Evolutionary conservation across 2,797 vertebrate species (phyloP).

Genomic region (Malurus leucopterus): DNA sequence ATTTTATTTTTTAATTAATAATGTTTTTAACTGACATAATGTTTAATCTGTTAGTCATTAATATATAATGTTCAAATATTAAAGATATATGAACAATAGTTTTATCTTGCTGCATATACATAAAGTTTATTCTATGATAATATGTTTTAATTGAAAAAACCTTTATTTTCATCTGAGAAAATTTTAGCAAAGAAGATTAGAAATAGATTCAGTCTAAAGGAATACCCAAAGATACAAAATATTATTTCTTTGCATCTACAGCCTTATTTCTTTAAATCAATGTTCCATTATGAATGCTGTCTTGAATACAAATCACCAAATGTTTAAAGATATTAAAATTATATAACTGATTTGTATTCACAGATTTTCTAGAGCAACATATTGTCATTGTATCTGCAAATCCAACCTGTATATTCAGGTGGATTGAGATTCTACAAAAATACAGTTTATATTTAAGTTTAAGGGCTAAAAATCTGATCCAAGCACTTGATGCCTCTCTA

Average conservation of each 20-base stretch:
- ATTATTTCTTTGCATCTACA: background rate
- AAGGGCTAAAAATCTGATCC: background rate
- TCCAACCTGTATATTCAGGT: background rate
- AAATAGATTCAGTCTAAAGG: background rate
- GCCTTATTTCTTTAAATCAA: background rate
- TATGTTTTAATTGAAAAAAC: background rate
- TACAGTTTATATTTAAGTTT: background rate
- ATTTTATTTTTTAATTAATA: slow-evolving; percentile 18
- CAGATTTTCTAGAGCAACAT: background rate
- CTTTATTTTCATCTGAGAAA: background rate
- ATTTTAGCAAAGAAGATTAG: background rate
- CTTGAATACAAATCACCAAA: background rate
- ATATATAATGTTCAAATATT: background rate
- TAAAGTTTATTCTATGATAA: background rate
- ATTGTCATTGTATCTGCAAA: background rate
- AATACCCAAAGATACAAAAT: background rate
- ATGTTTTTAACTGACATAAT: background rate
- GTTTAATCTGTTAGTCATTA: background rate
- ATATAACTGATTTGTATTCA: background rate
- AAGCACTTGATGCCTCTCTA: background rate
- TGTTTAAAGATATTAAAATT: background rate
- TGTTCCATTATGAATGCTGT: background rate
- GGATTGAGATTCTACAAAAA: background rate
- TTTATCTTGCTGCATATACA: background rate
- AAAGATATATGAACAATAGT: background rate